Evolutionary conservation across 2,888 invertebrate species (phyloP).

Genomic region (Heliconius cydno): DNA sequence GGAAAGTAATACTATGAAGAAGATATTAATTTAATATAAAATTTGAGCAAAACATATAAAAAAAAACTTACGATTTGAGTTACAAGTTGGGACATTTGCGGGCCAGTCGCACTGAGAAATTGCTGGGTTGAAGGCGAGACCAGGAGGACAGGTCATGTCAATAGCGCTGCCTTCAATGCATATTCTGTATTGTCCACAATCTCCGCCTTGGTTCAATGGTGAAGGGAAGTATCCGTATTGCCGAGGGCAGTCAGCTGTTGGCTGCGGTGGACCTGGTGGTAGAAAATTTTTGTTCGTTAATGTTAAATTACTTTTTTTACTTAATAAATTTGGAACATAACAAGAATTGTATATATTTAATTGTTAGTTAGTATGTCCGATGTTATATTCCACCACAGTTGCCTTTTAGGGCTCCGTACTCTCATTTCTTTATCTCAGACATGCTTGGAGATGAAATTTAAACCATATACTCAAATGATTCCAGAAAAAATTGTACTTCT

Average conservation of each 20-base stretch:
- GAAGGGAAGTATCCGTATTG: constrained; percentile 89
- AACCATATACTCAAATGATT: too few species aligned
- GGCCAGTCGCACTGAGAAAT: constrained; percentile 92
- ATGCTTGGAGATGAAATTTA: too few species aligned
- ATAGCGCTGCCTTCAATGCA: constrained; percentile 86
- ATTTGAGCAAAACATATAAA: neutral
- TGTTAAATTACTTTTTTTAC: neutral
- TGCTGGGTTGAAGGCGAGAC: constrained; percentile 88
- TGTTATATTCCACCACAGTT: too few species aligned
- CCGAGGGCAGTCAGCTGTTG: constrained; percentile 89
- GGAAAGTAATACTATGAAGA: neutral
- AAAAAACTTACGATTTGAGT: constrained; percentile 57
- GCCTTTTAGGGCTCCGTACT: too few species aligned
- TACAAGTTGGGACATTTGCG: constrained; percentile 88
- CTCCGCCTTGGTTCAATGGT: constrained; percentile 49
- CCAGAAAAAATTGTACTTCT: too few species aligned
- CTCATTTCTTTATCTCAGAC: too few species aligned
- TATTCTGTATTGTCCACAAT: constrained; percentile 90
- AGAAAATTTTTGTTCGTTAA: neutral
- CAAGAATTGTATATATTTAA: too few species aligned
- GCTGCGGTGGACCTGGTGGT: constrained; percentile 83
- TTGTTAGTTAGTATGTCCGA: too few species aligned
- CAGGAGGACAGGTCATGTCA: constrained; percentile 89
- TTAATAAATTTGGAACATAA: neutral
- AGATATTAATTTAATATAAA: neutral